A percentile compares a stretch with the other conserved stretches of the same genome.
Evolutionary conservation across 2,888 invertebrate species (phyloP).

Genomic region (Mimas tiliae): DNA sequence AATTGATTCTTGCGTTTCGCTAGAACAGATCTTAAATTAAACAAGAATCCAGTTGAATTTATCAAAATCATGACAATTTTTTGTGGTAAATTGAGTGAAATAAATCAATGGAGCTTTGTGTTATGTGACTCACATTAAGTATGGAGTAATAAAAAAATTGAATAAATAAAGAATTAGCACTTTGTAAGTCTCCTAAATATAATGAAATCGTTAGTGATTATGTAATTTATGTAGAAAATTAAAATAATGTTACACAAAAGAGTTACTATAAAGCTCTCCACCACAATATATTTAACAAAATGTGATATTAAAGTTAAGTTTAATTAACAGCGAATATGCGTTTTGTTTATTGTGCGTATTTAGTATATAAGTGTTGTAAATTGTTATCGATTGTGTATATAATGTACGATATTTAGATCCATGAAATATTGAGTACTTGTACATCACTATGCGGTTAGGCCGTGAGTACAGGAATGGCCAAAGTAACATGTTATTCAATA

Average conservation of each 20-base stretch:
- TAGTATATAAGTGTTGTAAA: slow-evolving; percentile 27
- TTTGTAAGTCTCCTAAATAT: background rate
- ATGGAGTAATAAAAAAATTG: background rate
- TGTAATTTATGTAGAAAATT: background rate
- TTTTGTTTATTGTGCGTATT: slow-evolving; percentile 39
- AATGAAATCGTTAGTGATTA: slow-evolving; percentile 4
- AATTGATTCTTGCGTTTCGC: background rate
- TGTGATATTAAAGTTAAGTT: slow-evolving; percentile 75
- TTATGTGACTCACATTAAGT: background rate
- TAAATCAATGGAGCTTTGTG: background rate
- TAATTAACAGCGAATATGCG: slow-evolving; percentile 43
- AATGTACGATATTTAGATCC: slow-evolving; percentile 12
- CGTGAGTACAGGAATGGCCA: too few species aligned
- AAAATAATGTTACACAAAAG: background rate
- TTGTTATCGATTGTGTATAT: background rate
- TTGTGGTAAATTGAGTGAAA: background rate
- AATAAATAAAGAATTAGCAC: background rate
- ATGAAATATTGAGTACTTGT: background rate
- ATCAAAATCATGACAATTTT: background rate
- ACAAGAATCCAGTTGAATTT: background rate
- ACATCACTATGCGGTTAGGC: background rate
- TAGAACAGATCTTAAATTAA: background rate
- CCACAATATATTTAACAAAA: slow-evolving; percentile 48
- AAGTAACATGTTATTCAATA: too few species aligned
- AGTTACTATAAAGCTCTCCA: slow-evolving; percentile 5